Conservation (phyloP, 2,888 invertebrate species). For the Mamestra brassicae region DNA sequence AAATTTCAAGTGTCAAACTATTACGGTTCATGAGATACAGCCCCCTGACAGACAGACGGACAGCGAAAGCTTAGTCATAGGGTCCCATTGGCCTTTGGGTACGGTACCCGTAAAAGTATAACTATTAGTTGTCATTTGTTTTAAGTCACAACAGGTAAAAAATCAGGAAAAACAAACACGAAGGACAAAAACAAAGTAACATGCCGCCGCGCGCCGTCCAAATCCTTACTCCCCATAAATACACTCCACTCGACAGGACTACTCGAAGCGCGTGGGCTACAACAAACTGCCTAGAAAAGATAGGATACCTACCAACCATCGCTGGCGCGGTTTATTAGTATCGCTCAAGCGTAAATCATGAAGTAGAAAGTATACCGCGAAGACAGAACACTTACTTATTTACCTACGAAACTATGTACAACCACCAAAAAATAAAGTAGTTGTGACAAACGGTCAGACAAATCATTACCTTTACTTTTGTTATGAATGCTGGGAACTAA, state of each 20-base stretch:
- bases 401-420: neutral
- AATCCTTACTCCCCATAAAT: conserved; percentile 4
- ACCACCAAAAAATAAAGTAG: neutral
- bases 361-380: conserved; percentile 24
- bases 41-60: no score
- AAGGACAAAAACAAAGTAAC: no score
- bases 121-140: no score
- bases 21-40: no score
- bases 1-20: no score
- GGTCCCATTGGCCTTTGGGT: no score
- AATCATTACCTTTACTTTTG: no score
- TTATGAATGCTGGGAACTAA: no score
- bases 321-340: conserved; percentile 12
- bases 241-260: neutral
- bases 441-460: neutral
- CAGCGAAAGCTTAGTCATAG: no score
- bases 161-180: no score
- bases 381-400: conserved; percentile 14
- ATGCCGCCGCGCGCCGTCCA: neutral
- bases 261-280: neutral
- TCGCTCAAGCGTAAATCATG: conserved; percentile 32
- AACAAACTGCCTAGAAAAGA: conserved; percentile 10
- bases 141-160: no score
- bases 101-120: no score
- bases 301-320: neutral